Evolutionary conservation across 1,140 invertebrate genomes (phyloP), one percentile per base, ranked within the genome.

Genomic region (Epicauta chinensis): DNA sequence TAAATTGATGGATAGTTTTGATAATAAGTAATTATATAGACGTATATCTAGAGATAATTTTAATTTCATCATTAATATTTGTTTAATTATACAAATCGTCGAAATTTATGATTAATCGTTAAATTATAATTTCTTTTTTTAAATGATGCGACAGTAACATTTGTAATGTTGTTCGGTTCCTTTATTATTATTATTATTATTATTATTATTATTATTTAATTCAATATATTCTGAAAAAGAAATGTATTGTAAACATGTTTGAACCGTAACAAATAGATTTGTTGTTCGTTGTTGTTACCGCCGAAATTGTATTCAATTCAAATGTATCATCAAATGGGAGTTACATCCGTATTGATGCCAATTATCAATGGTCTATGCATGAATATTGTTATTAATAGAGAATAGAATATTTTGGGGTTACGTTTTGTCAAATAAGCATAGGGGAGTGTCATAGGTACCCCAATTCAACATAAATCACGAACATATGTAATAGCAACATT

Each of bases 351-450:
- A 47, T 47, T 47, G 34, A 47, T 38, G 29, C 32, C 45, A 47
- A 47, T 47, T 47, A 47, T 47, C 45, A 47, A 47, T 47, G 45
- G 34, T 47, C 45, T 47, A 47, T 47, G 45, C 45, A 47, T 47
- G 38, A 47, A 47, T 47, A 47, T 47, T 47, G 45, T 47, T 23
- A 47, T 37, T 47, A 47, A 47, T 47, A 47, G 45, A 5, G 23
- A 47, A 47, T 47, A 47, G 34, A 37, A 29, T 23, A 23, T 23
- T 46, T 34, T 47, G 45, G 45, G 45, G 45, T 47, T 38, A 47
- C 37, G 45, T 47, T 47, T 47, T 47, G 34, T 47, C 30, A 47
- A 36, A 47, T 47, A 47, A 47, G 45, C 45, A 38, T 29, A 36
- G 45, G 45, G 45, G 45, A 11, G 45, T 47, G 45, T 47, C 45